Percentiles rank a stretch among this genome's conserved stretches.
phyloP scores from a whole-genome alignment of 2,797 vertebrate species.

The Oceanodroma leucorhoa region DNA sequence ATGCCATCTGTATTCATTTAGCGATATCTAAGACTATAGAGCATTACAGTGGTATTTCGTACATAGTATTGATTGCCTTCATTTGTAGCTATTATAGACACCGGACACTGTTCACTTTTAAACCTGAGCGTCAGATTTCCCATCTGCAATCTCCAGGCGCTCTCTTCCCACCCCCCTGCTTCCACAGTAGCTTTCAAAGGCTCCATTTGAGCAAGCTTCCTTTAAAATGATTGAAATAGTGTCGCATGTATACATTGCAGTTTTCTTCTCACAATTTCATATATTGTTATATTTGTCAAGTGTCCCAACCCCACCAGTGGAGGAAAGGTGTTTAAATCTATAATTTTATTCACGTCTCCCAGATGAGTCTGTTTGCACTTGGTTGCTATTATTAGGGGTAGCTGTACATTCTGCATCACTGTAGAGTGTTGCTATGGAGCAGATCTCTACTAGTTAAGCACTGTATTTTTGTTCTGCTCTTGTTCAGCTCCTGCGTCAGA shows the following conservation, averaged over 20 bases:
- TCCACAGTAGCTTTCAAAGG: constrained; percentile 36
- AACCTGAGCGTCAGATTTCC: constrained; percentile 72
- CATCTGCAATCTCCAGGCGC: constrained; percentile 62
- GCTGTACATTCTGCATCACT: background rate
- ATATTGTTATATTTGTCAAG: background rate
- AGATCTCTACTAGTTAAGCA: background rate
- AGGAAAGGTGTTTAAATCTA: background rate
- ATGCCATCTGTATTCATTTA: constrained; percentile 80
- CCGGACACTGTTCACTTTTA: constrained; percentile 71
- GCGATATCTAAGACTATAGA: constrained; percentile 77
- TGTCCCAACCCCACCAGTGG: fast-evolving
- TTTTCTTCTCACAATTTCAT: background rate
- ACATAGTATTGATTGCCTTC: constrained; percentile 82
- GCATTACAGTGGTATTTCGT: constrained; percentile 73
- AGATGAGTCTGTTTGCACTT: background rate
- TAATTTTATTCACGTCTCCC: background rate
- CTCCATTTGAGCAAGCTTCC: background rate
- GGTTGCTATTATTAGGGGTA: background rate
- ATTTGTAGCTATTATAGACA: constrained; percentile 78
- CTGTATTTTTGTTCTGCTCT: background rate
- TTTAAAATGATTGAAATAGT: background rate
- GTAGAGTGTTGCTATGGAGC: background rate
- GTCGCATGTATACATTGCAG: background rate
- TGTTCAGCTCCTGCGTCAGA: background rate
- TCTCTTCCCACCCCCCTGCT: background rate